Evolutionary conservation across 2,888 invertebrate genomes (phyloP).

Genomic region (Drosophila anomelani): DNA sequence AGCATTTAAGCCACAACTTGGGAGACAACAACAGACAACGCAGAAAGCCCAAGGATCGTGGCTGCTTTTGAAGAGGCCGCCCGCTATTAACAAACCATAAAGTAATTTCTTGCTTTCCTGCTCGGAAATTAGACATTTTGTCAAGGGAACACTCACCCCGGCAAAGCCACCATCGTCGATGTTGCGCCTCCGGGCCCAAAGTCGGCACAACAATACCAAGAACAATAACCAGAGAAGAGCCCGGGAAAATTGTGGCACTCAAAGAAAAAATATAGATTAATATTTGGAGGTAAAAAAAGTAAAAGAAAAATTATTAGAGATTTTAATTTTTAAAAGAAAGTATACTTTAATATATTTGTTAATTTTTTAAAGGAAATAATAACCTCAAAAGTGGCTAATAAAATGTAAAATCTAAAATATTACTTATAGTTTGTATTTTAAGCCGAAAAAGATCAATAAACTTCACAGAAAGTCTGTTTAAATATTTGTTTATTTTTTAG

Average conservation of each 20-base stretch:
- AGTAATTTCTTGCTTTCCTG: slow-evolving; percentile 81
- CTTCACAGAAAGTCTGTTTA: not conserved
- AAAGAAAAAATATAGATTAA: not conserved
- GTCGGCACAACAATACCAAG: slow-evolving; percentile 62
- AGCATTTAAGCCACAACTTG: slow-evolving; percentile 64
- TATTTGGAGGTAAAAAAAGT: too few species aligned
- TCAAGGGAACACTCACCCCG: slow-evolving; percentile 69
- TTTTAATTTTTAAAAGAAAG: not conserved
- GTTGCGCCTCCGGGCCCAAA: slow-evolving; percentile 28
- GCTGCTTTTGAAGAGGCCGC: slow-evolving; percentile 63
- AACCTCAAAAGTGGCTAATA: not conserved
- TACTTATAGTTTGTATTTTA: not conserved
- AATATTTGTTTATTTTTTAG: not conserved
- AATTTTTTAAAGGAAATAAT: not conserved
- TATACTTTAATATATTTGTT: not conserved
- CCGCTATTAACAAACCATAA: slow-evolving; percentile 81
- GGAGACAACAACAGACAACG: slow-evolving; percentile 44
- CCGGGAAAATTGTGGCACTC: not conserved
- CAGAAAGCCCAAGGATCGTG: slow-evolving; percentile 49
- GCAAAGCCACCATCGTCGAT: slow-evolving; percentile 19
- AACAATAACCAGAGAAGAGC: slow-evolving; percentile 49
- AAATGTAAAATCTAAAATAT: not conserved
- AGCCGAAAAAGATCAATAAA: too few species aligned
- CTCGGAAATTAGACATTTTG: slow-evolving; percentile 81
- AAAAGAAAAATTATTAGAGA: too few species aligned